A percentile compares a stretch with the other conserved stretches of the same genome.
phyloP scores from a whole-genome alignment of 2,113 vertebrate species.

The Mirounga angustirostris region DNA sequence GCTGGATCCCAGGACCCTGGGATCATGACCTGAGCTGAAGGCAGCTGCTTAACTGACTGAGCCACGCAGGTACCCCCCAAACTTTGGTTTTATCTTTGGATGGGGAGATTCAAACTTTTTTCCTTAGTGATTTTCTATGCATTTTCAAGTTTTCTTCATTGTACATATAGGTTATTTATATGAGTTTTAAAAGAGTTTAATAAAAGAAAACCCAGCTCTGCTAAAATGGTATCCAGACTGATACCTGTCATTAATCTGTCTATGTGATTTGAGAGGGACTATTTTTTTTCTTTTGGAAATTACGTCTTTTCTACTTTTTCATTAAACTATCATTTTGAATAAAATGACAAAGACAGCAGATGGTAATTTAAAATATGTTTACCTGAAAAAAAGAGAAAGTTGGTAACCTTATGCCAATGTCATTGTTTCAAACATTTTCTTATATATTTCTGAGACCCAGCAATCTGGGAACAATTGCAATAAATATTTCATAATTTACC shows the following conservation, averaged over 20 bases:
- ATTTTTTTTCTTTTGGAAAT: constrained; percentile 70
- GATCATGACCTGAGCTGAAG: not conserved
- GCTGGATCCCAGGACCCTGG: not conserved
- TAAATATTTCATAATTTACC: constrained; percentile 55
- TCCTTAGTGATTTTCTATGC: not conserved
- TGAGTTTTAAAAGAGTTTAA: constrained; percentile 69
- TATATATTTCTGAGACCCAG: not conserved
- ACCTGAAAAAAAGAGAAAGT: constrained; percentile 45
- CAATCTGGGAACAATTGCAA: constrained; percentile 34
- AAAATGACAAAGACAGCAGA: constrained; percentile 58
- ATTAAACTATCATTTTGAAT: constrained; percentile 66
- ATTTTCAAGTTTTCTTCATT: constrained; percentile 60
- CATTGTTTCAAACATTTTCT: constrained; percentile 50
- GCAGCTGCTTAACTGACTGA: not conserved
- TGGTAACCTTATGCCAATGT: not conserved
- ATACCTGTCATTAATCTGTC: constrained; percentile 70
- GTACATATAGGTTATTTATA: constrained; percentile 67
- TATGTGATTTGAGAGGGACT: constrained; percentile 58
- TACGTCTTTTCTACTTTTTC: constrained; percentile 59
- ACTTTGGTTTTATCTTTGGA: constrained; percentile 24
- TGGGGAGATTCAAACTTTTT: constrained; percentile 14
- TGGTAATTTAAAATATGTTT: constrained; percentile 61
- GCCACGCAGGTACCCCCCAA: not conserved
- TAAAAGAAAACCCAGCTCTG: constrained; percentile 68
- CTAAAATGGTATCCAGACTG: constrained; percentile 58